Conservation (phyloP, 2,113 vertebrate genomes). For the Eudorcas thomsonii region DNA sequence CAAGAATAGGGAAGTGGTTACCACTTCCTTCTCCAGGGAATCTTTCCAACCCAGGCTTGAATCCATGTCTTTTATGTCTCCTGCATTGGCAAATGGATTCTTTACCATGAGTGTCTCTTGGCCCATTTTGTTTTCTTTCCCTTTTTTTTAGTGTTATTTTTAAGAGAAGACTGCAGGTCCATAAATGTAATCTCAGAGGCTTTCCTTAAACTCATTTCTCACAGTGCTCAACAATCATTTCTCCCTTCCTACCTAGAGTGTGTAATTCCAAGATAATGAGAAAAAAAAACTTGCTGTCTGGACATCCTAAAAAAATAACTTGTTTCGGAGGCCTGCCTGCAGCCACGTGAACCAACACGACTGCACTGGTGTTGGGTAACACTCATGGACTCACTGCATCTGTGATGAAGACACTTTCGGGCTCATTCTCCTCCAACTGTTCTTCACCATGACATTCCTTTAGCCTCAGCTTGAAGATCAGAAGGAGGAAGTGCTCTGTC, state of each 20-base stretch:
- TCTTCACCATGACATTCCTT: background rate
- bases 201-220: conserved; percentile 21
- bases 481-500: background rate
- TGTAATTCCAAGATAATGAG: conserved; percentile 27
- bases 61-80: background rate
- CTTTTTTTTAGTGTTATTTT: background rate
- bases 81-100: background rate
- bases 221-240: background rate
- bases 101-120: background rate
- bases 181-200: background rate
- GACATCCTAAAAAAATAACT: conserved; percentile 21
- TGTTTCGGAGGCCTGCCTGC: background rate
- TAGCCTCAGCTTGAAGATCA: background rate
- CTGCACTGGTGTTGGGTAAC: background rate
- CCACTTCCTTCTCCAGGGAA: background rate
- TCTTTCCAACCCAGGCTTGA: background rate
- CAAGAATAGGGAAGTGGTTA: background rate
- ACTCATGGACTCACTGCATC: background rate
- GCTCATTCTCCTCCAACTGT: background rate
- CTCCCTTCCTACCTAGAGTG: background rate
- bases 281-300: conserved; percentile 43
- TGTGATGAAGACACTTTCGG: background rate
- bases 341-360: background rate
- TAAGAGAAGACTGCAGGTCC: background rate
- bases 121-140: background rate